Base-by-base conservation (phyloP, 2,888 invertebrate genomes). In the Liposcelis brunnea region DNA sequence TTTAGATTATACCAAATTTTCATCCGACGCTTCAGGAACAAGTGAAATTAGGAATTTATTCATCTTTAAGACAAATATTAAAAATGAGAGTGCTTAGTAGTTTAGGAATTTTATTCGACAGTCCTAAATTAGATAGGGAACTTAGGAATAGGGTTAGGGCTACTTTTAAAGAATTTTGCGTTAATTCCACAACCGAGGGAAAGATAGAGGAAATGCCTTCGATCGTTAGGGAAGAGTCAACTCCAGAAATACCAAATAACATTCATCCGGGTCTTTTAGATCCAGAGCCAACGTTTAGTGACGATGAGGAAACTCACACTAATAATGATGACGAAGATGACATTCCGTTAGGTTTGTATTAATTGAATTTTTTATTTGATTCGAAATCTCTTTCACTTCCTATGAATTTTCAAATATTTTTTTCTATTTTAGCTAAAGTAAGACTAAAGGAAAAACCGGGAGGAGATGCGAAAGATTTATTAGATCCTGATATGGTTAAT, bases 41-140 rank as follows among this genome's bases (percentile, higher is more conserved):
- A 68, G 84, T 91, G 5, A 74, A 75, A 55, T 73, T 75, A 56
- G 86, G 86, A 11, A 81, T 87, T 56, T 84, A 77, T 60, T 79
- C 81, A 50, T 86, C 90, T 4, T 63, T 91, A 15, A 70, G 79
- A 53, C 83, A 85, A 60, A 90, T 91, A 55, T 71, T 89, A 50
- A 89, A 89, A 56, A 95, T 95, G 67, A 74, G 91, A 60, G 95
- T 95, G 21, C 64, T 90, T 49, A 80, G 80, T n/a, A 82, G 84
- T 51, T 66, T 91, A 47, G 76, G 80, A 55, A 86, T 87, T 5
- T 64, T 91, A 47, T 86, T 91, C 65, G 89, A 89, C 59, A 87
- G 85, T 58, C 78, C 80, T 2, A 87, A 86, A 59, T 64, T 90
- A 52, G 91, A 91, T 61, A 70, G 79, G 52, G 90, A 90, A 60